Conservation (phyloP, 2,113 vertebrate genomes). For the Leuciscus idus region DNA sequence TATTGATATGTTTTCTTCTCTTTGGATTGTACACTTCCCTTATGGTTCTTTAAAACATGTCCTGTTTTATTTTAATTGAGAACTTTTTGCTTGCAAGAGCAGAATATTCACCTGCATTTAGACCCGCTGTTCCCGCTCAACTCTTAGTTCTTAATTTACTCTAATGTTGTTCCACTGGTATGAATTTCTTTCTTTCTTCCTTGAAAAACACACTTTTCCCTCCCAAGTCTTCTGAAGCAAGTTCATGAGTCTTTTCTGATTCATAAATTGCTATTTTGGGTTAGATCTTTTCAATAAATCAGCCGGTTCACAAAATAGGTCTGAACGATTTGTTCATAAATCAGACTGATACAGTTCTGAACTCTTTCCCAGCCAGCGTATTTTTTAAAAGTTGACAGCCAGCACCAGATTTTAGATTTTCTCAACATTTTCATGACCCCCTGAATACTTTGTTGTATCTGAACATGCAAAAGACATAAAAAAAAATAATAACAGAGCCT, state of each 20-base stretch:
- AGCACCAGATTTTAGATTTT: no score
- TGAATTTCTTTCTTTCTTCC: background rate
- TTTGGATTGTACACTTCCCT: background rate
- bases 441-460: no score
- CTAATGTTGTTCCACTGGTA: background rate
- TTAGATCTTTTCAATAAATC: background rate
- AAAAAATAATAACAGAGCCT: no score
- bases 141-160: background rate
- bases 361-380: no score
- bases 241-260: background rate
- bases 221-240: background rate
- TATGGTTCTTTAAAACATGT: background rate
- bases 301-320: background rate
- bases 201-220: background rate
- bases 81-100: background rate
- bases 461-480: no score
- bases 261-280: background rate
- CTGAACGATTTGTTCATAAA: background rate
- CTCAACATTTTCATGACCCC: no score
- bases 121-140: background rate
- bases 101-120: background rate
- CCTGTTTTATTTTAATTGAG: background rate
- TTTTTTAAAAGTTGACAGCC: no score
- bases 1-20: background rate
- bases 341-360: background rate